Base-by-base conservation (phyloP, 2,797 vertebrate species). In the Acanthis flammea region DNA sequence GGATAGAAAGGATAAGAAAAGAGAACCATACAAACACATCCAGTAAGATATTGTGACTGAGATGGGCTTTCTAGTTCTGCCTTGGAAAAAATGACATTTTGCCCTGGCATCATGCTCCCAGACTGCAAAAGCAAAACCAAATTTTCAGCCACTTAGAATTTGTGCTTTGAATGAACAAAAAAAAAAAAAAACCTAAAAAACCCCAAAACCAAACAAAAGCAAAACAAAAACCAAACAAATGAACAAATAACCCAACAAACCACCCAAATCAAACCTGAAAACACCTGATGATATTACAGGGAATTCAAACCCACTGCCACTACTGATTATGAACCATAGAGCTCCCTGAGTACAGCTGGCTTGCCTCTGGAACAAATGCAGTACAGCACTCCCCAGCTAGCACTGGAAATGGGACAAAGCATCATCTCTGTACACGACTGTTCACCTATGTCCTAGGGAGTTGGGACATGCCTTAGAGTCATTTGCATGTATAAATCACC, bases 301-400 rank as follows among this genome's bases (percentile, higher is more conserved):
- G 50, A 71, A 54, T 80, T 35, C 24, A 79, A 77, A 23, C 6
- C 19, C 47, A 22, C 30, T 16, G 18, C 31, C 35, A 27, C 12
- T 15, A 10, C 48, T 1, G 1, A 48, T 27, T 53, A 51, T 4
- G 4, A 89, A 35, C 28, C 28, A 15, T 0, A 14, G 25, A 66
- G 42, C 23, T 55, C 25, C 19, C 28, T 19, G 17, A 71, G 50
- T 31, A 31, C 21, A 53, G 27, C 21, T 28, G 33, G 6, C 25
- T 33, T 53, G 53, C 30, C n/a, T 48, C 44, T 60, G n/a, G 53
- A 71, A 67, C 1, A 4, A 25, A 7, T 14, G 6, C 10, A 25
- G 12, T 10, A 41, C 19, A 62, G 33, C 14, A n/a, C 14, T 62
- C 9, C n/a, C 12, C 48, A 86, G 9, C 6, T n/a, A 39, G 17